phyloP scores from a whole-genome alignment of 2,888 invertebrate genomes.

The Itoplectis maculator region DNA sequence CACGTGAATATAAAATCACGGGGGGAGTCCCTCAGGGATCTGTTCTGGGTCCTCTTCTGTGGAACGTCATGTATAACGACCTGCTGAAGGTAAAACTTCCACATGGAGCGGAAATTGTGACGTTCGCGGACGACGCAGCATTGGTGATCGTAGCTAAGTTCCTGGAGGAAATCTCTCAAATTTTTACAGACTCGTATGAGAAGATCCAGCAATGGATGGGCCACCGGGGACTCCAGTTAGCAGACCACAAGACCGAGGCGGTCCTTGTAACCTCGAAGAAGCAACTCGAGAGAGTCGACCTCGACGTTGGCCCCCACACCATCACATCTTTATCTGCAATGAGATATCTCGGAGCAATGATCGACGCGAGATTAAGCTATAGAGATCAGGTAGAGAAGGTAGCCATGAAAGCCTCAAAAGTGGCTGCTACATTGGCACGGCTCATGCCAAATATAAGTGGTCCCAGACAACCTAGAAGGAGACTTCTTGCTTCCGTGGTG shows the following conservation, averaged over 20 bases:
- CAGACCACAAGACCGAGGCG: not conserved
- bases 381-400: conserved; percentile 24
- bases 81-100: not conserved
- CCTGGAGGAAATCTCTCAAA: not conserved
- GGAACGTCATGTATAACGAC: conserved; percentile 3
- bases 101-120: not conserved
- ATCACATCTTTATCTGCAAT: conserved; percentile 37
- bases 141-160: not conserved
- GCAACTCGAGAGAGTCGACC: not conserved
- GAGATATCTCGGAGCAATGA: conserved; percentile 63
- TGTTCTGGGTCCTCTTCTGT: not conserved
- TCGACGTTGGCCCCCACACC: not conserved
- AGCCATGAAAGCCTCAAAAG: conserved; percentile 51
- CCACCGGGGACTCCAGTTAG: not conserved
- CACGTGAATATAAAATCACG: not conserved
- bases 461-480: conserved; percentile 55
- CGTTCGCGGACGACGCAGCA: not conserved
- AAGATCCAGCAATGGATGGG: not conserved
- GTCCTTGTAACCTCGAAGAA: not conserved
- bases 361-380: conserved; percentile 64
- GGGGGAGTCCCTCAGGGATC: conserved; percentile 1
- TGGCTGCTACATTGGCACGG: conserved; percentile 48
- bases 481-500: conserved; percentile 55
- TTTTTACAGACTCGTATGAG: not conserved
- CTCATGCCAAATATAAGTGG: conserved; percentile 71